A percentile compares a stretch with the other conserved stretches of the same genome.
Conservation (phyloP, 2,113 vertebrate species). For the Chaetura pelagica region DNA sequence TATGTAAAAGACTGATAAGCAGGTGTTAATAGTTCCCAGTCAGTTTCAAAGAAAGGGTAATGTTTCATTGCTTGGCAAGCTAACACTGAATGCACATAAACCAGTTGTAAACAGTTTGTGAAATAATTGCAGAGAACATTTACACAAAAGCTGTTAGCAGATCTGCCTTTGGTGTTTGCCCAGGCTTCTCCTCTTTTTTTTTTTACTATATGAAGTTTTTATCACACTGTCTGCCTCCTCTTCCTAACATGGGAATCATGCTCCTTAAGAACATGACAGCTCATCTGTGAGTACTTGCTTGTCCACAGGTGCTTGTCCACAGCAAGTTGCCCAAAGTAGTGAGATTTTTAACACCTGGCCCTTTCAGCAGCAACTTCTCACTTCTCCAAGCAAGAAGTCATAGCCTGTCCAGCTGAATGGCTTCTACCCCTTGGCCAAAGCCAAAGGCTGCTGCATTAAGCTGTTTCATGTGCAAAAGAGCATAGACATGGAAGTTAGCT, state of each 20-base stretch:
- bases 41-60: conserved; percentile 5
- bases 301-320: accelerated
- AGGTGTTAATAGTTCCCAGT: not conserved
- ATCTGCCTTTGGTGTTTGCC: not conserved
- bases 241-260: accelerated
- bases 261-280: not conserved
- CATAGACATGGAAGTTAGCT: not conserved
- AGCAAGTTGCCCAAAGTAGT: not conserved
- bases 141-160: not conserved
- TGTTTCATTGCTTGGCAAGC: not conserved
- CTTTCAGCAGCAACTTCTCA: not conserved
- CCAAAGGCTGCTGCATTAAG: not conserved
- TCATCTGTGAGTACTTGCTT: not conserved
- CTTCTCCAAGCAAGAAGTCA: not conserved
- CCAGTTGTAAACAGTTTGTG: not conserved
- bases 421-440: not conserved
- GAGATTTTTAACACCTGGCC: accelerated
- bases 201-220: not conserved
- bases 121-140: not conserved
- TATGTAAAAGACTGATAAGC: conserved; percentile 3
- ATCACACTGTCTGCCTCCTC: not conserved
- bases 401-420: not conserved
- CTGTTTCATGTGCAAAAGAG: not conserved
- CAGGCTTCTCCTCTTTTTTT: not conserved
- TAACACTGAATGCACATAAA: not conserved